Base-by-base conservation (phyloP, 2,797 vertebrate species). In the Pelobates cultripes region DNA sequence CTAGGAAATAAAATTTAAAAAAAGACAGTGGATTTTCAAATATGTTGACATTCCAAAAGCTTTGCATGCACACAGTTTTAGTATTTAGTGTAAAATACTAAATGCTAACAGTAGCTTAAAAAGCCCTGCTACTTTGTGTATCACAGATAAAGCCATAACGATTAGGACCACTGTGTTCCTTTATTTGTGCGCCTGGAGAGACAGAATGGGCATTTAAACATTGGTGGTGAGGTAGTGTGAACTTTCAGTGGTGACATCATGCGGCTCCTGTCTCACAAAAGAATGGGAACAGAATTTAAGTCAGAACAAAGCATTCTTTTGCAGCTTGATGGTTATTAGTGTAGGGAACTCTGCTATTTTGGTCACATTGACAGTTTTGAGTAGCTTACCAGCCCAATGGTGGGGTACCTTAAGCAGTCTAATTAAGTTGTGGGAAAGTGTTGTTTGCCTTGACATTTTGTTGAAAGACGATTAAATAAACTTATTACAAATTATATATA, bases 171-270 rank as follows among this genome's bases (percentile, higher is more conserved):
- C 43, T 64, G 40, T 12, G 13, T 57, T 57, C 14, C 13, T 57
- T 57, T 57, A 51, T 57, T 57, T 14, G 10, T 42, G 66, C 8
- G 4, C 6, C 28, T 13, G 3, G 12, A 68, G 41, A 68, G 43
- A 14, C 8, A 44, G 68, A 70, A 70, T 71, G 17, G 45, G 43
- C 69, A 15, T 73, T 55, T 57, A 77, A 82, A 55, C 57, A 71
- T 51, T 81, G 64, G 44, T 67, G 17, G 57, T 68, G 67, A 69
- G 70, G 71, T 64, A 64, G 61, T 10, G 61, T 64, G 61, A 17
- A 60, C 28, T 43, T 42, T 67, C 70, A 57, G 28, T 74, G 73
- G 66, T 86, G 79, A 84, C 79, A 81, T 82, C 78, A 83, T 83
- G 73, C 77, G 77, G 41, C 74, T 80, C 3, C 14, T 41, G 17